These are phyloP conservation scores for Ceuthmochares aereus DNA, from an alignment of 2,113 vertebrate species.

Conservation along the genomic window DNA sequence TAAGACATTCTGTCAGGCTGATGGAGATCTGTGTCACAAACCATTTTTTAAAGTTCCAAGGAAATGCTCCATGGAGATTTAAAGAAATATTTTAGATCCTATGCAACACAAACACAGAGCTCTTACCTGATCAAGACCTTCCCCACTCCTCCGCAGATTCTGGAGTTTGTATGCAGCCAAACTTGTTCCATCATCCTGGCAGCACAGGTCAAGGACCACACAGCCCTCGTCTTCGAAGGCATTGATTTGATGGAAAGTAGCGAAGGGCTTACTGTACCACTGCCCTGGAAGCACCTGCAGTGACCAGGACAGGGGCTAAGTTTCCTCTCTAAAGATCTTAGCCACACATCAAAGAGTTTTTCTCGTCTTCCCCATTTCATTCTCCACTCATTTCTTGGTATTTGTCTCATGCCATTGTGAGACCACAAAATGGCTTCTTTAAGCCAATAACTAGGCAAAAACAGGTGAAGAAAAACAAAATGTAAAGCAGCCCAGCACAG, in stretches of 20 bases:
- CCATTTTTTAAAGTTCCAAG: background rate
- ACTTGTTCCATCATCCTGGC: conserved; percentile 80
- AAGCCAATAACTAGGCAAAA: background rate
- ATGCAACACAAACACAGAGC: background rate
- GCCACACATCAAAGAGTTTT: background rate
- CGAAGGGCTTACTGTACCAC: conserved; percentile 79
- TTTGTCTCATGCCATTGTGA: background rate
- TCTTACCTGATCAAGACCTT: conserved; percentile 86
- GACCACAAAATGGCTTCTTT: background rate
- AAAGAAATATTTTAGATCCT: background rate
- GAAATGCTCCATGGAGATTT: background rate
- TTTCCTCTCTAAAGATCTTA: background rate
- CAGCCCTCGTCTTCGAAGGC: conserved; percentile 87
- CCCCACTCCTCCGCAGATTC: conserved; percentile 86
- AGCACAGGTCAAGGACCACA: conserved; percentile 88
- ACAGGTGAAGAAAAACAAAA: background rate
- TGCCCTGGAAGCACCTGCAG: conserved; percentile 77
- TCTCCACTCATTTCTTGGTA: background rate
- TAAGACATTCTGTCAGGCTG: background rate
- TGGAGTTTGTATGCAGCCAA: conserved; percentile 82
- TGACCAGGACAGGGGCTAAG: background rate
- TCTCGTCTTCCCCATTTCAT: background rate
- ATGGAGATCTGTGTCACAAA: background rate
- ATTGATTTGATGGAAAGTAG: conserved; percentile 91
- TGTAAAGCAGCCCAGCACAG: background rate